Evolutionary conservation across 2,888 invertebrate species (phyloP).

Genomic region (Drosophila mimica): DNA sequence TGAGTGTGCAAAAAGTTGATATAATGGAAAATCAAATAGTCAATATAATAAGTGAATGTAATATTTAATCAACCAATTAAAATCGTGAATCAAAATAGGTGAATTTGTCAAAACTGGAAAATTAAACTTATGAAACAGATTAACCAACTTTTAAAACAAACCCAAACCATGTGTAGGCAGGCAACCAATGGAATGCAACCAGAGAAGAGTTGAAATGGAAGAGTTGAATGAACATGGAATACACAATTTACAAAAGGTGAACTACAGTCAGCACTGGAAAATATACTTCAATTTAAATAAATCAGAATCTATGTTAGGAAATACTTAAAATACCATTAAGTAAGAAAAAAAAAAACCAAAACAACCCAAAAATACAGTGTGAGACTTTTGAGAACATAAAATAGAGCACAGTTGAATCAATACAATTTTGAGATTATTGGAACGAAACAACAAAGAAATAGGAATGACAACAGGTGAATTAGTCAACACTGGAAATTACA

Average conservation of each 20-base stretch:
- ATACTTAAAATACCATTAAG: neutral
- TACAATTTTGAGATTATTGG: neutral
- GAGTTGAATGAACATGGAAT: neutral
- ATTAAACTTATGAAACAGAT: slow-evolving; percentile 1
- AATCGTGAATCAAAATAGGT: slow-evolving; percentile 4
- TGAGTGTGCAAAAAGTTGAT: slow-evolving; percentile 34
- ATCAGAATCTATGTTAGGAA: neutral
- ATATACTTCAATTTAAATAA: neutral
- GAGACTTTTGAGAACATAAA: neutral
- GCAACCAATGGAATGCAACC: neutral
- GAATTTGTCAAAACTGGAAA: neutral
- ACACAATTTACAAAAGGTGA: slow-evolving; percentile 5
- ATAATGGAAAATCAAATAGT: slow-evolving; percentile 12
- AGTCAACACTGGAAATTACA: slow-evolving; percentile 11
- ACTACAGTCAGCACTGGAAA: neutral
- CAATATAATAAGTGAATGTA: slow-evolving; percentile 15
- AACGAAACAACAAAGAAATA: neutral
- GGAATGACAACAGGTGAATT: slow-evolving; percentile 11
- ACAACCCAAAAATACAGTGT: neutral
- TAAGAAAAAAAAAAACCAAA: neutral
- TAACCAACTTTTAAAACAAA: neutral
- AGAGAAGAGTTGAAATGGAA: neutral
- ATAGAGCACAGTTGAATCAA: neutral
- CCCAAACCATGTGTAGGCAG: neutral
- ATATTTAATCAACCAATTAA: slow-evolving; percentile 6